Evolutionary conservation across 2,888 invertebrate genomes (phyloP).

Genomic region (Drosophila bunnanda): DNA sequence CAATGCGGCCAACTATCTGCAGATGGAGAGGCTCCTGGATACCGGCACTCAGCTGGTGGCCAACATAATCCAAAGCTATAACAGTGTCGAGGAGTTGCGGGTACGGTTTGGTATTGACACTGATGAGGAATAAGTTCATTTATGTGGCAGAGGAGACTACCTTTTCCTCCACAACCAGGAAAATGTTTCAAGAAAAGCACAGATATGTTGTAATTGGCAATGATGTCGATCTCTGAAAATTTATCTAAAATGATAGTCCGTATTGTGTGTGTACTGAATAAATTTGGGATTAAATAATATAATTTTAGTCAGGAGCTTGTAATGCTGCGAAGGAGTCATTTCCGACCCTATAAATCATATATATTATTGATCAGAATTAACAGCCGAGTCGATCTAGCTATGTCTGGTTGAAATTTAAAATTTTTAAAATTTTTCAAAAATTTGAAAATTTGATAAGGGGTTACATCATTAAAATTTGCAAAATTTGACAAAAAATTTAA

Average conservation of each 20-base stretch:
- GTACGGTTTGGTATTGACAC: slow-evolving; percentile 32
- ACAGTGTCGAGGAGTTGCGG: slow-evolving; percentile 17
- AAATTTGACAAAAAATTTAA: too few relatives aligned
- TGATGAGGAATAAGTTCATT: background rate
- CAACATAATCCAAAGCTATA: slow-evolving; percentile 24
- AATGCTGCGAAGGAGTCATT: too few relatives aligned
- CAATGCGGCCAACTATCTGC: slow-evolving; percentile 55
- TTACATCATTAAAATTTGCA: too few relatives aligned
- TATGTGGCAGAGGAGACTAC: background rate
- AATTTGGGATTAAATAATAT: background rate
- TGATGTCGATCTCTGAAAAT: background rate
- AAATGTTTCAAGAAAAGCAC: background rate
- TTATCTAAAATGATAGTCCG: background rate
- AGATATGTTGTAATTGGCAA: too few relatives aligned
- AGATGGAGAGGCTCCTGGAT: slow-evolving; percentile 35
- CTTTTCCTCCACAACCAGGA: background rate
- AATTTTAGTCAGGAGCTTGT: too few relatives aligned
- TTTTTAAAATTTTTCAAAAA: too few relatives aligned
- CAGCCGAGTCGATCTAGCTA: too few relatives aligned
- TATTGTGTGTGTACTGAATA: background rate
- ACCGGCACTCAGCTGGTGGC: slow-evolving; percentile 41
- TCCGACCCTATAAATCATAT: too few relatives aligned
- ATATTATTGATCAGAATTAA: too few relatives aligned
- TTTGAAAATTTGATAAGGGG: too few relatives aligned
- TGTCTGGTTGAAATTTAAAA: too few relatives aligned